These are phyloP conservation scores for Drosophila pseudotakahashii DNA, from an alignment of 2,888 invertebrate species.

Conservation along the genomic window DNA sequence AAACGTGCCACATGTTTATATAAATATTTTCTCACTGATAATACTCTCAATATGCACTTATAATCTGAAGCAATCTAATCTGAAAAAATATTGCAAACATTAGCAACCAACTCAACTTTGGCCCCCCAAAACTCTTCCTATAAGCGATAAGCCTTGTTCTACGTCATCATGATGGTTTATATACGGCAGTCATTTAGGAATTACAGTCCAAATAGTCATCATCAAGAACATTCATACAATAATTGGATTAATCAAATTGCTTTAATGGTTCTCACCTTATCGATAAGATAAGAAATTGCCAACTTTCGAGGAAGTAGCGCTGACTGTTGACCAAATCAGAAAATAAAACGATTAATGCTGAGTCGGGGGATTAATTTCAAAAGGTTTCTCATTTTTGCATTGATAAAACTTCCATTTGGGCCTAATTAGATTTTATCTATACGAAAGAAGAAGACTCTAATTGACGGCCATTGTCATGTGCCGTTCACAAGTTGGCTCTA, in stretches of 20 bases:
- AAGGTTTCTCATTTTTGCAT: slow-evolving; percentile 14
- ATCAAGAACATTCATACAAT: slow-evolving; percentile 1
- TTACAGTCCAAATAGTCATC: neutral
- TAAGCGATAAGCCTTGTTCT: slow-evolving; percentile 12
- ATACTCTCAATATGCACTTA: slow-evolving; percentile 31
- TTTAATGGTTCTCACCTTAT: slow-evolving; percentile 3
- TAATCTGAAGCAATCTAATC: slow-evolving; percentile 34
- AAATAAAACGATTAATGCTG: slow-evolving; percentile 11
- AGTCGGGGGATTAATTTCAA: slow-evolving; percentile 6
- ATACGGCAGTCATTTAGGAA: too few species aligned
- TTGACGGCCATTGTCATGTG: slow-evolving; percentile 50
- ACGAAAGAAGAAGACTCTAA: slow-evolving; percentile 21
- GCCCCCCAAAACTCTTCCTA: slow-evolving; percentile 18
- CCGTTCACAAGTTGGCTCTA: slow-evolving; percentile 42
- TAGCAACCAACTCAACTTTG: slow-evolving; percentile 31
- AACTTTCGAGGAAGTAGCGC: slow-evolving; percentile 1
- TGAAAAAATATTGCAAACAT: slow-evolving; percentile 28
- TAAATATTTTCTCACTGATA: slow-evolving; percentile 40
- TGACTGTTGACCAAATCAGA: slow-evolving; percentile 11
- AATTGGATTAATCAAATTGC: slow-evolving; percentile 29
- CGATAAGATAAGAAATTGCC: slow-evolving; percentile 45
- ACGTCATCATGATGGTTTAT: slow-evolving; percentile 31
- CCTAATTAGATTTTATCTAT: slow-evolving; percentile 39
- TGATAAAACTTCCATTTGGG: slow-evolving; percentile 55
- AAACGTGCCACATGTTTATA: slow-evolving; percentile 39